Conservation (phyloP, 2,113 vertebrate species). For the Deroptyus accipitrinus region DNA sequence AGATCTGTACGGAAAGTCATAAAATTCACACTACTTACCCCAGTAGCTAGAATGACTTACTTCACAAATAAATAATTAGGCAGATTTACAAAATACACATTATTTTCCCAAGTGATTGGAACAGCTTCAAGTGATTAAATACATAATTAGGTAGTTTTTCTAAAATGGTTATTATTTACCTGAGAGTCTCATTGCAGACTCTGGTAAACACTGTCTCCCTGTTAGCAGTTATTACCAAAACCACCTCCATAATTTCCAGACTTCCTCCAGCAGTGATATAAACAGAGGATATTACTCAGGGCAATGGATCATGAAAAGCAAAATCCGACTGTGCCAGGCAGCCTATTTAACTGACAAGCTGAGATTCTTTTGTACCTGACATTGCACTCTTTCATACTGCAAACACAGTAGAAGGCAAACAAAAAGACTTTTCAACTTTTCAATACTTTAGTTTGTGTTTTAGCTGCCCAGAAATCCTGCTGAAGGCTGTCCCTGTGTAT, state of each 20-base stretch:
- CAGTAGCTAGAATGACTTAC: conserved; percentile 41
- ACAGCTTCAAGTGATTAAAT: conserved; percentile 55
- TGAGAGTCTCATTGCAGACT: conserved; percentile 36
- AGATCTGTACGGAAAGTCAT: background rate
- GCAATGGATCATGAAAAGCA: background rate
- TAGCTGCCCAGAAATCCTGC: conserved; percentile 19
- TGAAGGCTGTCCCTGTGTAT: background rate
- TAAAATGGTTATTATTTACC: conserved; percentile 72
- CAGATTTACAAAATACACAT: conserved; percentile 43
- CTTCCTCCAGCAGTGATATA: background rate
- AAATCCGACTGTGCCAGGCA: background rate
- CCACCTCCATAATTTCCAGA: conserved; percentile 4
- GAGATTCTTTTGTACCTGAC: background rate
- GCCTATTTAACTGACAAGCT: background rate
- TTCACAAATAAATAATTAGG: conserved; percentile 61
- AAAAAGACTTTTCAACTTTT: background rate
- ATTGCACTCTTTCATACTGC: background rate
- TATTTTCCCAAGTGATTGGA: conserved; percentile 59
- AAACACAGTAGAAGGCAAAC: background rate
- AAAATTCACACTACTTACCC: conserved; percentile 5
- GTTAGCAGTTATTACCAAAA: conserved; percentile 35
- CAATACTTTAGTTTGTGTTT: background rate
- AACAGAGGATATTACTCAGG: background rate
- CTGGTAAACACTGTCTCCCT: conserved; percentile 51
- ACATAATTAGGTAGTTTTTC: conserved; percentile 64